phyloP scores from a whole-genome alignment of 2,113 vertebrate genomes.

The Sylvietta virens region DNA sequence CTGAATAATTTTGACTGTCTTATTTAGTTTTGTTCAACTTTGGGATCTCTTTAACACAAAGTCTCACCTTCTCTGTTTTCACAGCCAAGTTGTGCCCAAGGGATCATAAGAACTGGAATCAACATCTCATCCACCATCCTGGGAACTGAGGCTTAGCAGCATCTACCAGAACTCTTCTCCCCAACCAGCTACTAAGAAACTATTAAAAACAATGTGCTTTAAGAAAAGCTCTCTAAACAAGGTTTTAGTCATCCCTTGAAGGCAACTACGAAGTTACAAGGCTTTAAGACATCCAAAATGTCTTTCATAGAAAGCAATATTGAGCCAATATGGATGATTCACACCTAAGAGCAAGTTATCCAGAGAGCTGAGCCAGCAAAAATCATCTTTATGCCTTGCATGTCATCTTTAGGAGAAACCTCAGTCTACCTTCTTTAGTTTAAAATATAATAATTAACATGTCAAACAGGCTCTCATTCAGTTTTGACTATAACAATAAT shows the following conservation, averaged over 20 bases:
- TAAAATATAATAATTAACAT: background rate
- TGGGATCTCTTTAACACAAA: background rate
- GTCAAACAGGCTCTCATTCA: background rate
- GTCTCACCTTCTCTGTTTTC: background rate
- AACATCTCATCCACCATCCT: background rate
- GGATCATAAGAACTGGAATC: background rate
- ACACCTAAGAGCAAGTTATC: background rate
- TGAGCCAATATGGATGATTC: background rate
- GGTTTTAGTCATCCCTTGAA: background rate
- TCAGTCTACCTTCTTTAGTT: background rate
- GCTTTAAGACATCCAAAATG: background rate
- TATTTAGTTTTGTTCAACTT: background rate
- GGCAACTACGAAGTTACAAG: background rate
- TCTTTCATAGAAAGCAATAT: background rate
- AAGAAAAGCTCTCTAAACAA: background rate
- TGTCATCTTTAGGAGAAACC: background rate
- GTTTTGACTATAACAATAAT: background rate
- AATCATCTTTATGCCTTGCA: background rate
- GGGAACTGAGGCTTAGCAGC: background rate
- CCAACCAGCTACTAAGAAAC: background rate
- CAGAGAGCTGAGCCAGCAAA: background rate
- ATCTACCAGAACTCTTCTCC: background rate
- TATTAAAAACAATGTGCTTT: background rate
- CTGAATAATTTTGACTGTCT: background rate
- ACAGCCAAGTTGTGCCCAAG: background rate